These are phyloP conservation scores for Drosophila melanosoma DNA, from an alignment of 2,888 invertebrate species.

Conservation along the genomic window DNA sequence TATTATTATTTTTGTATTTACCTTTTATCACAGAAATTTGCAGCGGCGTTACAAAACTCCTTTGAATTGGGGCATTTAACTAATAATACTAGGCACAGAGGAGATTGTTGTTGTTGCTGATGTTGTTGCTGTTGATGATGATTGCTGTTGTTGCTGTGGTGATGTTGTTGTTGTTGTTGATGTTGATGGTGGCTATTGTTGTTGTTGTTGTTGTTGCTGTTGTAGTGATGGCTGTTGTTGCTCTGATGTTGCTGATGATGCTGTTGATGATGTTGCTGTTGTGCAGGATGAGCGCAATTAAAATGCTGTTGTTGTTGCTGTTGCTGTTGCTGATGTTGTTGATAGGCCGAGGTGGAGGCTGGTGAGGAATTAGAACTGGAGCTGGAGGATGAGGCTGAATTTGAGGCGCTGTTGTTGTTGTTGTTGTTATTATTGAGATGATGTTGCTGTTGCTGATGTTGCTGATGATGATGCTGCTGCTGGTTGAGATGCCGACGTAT, in stretches of 20 bases:
- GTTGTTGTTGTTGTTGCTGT: constrained; percentile 45
- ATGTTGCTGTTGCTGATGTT: constrained; percentile 24
- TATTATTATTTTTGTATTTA: constrained; percentile 57
- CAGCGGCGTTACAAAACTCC: constrained; percentile 85
- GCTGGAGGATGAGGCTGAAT: constrained; percentile 29
- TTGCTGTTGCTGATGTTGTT: constrained; percentile 56
- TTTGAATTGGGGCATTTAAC: constrained; percentile 85
- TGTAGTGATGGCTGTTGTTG: constrained; percentile 46
- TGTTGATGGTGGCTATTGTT: constrained; percentile 52
- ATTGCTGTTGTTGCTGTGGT: constrained; percentile 45
- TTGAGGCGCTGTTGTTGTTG: constrained; percentile 44
- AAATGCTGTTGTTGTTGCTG: constrained; percentile 54
- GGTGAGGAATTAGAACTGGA: constrained; percentile 32
- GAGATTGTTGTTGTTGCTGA: constrained; percentile 81
- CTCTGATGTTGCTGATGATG: constrained; percentile 51
- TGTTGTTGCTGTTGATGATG: constrained; percentile 37
- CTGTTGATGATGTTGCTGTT: constrained; percentile 59
- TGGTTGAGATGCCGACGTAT: constrained; percentile 83
- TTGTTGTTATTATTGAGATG: constrained; percentile 39
- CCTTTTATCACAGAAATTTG: constrained; percentile 85
- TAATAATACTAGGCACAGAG: constrained; percentile 85
- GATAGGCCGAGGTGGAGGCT: constrained; percentile 41
- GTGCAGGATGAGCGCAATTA: constrained; percentile 71
- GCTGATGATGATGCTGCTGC: constrained; percentile 66
- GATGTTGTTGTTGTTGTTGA: constrained; percentile 59